Evolutionary conservation across 2,113 vertebrate species (phyloP).

Genomic region (Nothocercus nigrocapillus): DNA sequence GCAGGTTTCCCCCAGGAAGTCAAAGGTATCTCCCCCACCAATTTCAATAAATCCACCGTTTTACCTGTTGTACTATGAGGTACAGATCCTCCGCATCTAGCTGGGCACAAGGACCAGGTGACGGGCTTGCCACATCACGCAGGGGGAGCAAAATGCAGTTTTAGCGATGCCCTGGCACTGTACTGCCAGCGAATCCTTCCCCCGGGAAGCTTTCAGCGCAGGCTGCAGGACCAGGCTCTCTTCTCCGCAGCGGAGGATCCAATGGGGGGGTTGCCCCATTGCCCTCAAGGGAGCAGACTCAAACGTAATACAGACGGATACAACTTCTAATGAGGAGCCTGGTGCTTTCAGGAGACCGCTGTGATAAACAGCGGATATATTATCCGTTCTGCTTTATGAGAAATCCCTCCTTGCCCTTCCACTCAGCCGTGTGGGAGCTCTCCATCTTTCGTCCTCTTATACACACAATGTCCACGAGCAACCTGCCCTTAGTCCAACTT

Average conservation of each 20-base stretch:
- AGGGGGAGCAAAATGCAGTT: not conserved
- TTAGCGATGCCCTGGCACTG: not conserved
- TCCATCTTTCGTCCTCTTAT: not conserved
- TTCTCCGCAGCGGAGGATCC: not conserved
- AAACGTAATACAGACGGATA: not conserved
- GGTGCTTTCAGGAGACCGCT: slow-evolving; percentile 13
- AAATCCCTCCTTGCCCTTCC: not conserved
- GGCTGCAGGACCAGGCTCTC: not conserved
- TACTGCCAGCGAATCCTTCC: not conserved
- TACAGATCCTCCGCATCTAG: not conserved
- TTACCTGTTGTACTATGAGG: not conserved
- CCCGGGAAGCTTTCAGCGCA: not conserved
- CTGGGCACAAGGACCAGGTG: not conserved
- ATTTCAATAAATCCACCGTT: not conserved
- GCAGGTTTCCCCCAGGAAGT: too few species aligned
- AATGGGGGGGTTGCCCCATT: not conserved
- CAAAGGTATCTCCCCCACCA: too few species aligned
- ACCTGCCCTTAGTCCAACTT: not conserved
- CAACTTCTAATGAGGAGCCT: not conserved
- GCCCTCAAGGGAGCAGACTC: not conserved
- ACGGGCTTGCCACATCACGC: not conserved
- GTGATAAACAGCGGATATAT: not conserved
- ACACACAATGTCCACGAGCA: not conserved
- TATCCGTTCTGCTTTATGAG: not conserved
- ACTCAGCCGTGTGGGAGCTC: not conserved